A percentile compares a stretch with the other conserved stretches of the same genome.
These are phyloP conservation scores for Sceloporus undulatus DNA, from an alignment of 2,113 vertebrate genomes.

Conservation along the genomic window DNA sequence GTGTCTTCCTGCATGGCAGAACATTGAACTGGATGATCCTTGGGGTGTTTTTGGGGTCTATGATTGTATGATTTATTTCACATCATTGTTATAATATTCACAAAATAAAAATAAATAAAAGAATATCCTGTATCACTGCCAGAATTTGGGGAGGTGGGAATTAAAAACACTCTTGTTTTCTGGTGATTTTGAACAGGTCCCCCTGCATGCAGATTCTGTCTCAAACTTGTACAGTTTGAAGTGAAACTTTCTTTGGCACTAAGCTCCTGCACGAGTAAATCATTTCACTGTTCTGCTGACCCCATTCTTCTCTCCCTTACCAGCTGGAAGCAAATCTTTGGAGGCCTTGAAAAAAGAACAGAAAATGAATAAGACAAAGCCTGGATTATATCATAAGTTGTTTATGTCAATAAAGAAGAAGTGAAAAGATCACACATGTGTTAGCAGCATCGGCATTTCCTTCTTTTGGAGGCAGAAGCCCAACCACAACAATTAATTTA, in stretches of 20 bases:
- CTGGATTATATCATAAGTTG: conserved; percentile 18
- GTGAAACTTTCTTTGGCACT: conserved; percentile 2
- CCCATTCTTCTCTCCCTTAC: not conserved
- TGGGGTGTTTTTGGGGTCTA: no score
- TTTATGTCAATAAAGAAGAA: conserved; percentile 1
- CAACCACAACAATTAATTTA: conserved; percentile 19
- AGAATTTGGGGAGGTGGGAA: not conserved
- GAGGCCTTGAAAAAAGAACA: not conserved
- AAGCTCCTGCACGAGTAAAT: not conserved
- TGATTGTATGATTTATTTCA: no score
- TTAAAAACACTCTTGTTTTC: not conserved
- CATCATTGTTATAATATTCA: no score
- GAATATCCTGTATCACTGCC: not conserved
- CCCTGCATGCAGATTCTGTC: not conserved
- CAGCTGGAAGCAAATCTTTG: not conserved
- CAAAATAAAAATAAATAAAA: no score
- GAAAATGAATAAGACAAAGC: not conserved
- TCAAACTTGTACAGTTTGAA: not conserved
- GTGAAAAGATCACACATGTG: conserved; percentile 11
- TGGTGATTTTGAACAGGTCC: not conserved
- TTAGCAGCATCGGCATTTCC: not conserved
- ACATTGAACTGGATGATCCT: no score
- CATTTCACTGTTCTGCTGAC: not conserved
- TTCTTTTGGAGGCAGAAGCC: conserved; percentile 20
- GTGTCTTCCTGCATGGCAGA: no score